Evolutionary conservation across 2,113 vertebrate genomes (phyloP).

Genomic region (Amia ocellicauda): DNA sequence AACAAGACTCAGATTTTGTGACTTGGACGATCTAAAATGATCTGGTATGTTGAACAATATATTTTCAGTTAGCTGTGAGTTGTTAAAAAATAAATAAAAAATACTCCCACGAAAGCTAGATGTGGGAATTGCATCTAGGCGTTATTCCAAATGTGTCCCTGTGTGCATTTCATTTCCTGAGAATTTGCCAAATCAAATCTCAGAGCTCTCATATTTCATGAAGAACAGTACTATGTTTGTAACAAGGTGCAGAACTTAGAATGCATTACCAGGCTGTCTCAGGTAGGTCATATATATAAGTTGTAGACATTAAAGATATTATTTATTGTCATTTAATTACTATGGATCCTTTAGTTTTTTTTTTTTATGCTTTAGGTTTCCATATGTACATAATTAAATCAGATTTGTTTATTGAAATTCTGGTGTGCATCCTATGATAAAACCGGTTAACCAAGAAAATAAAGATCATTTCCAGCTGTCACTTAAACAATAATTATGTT

Average conservation of each 20-base stretch:
- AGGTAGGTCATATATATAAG: too few relatives aligned
- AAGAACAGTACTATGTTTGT: slow-evolving; percentile 37
- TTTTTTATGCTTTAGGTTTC: too few relatives aligned
- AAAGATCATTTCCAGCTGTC: not conserved
- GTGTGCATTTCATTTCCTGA: slow-evolving; percentile 37
- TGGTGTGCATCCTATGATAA: too few relatives aligned
- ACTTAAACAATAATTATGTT: slow-evolving; percentile 7
- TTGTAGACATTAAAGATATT: too few relatives aligned
- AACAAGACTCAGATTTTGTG: not conserved
- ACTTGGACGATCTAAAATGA: not conserved
- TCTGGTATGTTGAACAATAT: not conserved
- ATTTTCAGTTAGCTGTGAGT: not conserved
- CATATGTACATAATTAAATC: too few relatives aligned
- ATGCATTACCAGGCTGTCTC: slow-evolving; percentile 29
- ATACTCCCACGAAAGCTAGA: not conserved
- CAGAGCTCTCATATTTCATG: slow-evolving; percentile 43
- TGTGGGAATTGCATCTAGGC: slow-evolving; percentile 26
- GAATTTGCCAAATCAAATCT: slow-evolving; percentile 47
- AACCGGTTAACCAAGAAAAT: not conserved
- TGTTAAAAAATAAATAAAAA: slow-evolving; percentile 13
- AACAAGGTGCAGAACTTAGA: slow-evolving; percentile 25
- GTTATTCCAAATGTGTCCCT: slow-evolving; percentile 31
- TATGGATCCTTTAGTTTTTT: too few relatives aligned
- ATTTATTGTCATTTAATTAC: too few relatives aligned
- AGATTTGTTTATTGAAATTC: too few relatives aligned